These are phyloP conservation scores for Pachypeltis micranthus DNA, from an alignment of 1,140 invertebrate genomes.

Conservation along the genomic window DNA sequence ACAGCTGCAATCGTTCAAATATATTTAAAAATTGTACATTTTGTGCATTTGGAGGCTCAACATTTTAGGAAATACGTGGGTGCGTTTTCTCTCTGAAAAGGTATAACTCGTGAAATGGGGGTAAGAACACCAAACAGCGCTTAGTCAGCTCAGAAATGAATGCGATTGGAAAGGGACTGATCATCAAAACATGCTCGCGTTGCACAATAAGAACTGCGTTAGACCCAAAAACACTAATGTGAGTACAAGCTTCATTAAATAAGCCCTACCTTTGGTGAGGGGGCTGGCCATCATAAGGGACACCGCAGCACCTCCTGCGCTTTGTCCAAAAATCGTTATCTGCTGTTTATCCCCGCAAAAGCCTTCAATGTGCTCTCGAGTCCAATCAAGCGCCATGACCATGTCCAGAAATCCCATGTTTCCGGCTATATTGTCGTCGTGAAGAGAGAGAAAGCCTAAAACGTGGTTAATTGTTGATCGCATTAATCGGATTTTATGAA, in stretches of 20 bases:
- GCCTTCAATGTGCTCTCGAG: constrained; percentile 32
- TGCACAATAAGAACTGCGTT: no score
- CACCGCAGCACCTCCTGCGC: constrained; percentile 28
- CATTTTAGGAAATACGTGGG: no score
- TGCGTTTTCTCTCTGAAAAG: background rate
- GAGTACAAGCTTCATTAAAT: background rate
- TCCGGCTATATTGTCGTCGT: constrained; percentile 34
- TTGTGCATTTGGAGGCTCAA: no score
- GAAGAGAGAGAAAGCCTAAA: constrained; percentile 34
- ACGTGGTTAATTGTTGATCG: no score
- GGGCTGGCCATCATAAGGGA: constrained; percentile 26
- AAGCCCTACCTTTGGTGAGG: constrained; percentile 18
- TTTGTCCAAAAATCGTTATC: constrained; percentile 29
- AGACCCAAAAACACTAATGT: background rate
- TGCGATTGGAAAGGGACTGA: no score
- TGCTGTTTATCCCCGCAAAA: constrained; percentile 27
- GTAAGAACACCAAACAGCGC: no score
- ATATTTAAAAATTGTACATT: no score
- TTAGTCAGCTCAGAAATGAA: no score
- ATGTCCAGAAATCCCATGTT: constrained; percentile 40
- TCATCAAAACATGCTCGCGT: no score
- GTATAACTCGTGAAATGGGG: no score
- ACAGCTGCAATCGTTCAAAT: no score
- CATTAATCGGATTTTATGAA: no score
- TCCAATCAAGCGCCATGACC: constrained; percentile 36